Conservation (phyloP, 2,888 invertebrate genomes). For the Alviniconcha strummeri region DNA sequence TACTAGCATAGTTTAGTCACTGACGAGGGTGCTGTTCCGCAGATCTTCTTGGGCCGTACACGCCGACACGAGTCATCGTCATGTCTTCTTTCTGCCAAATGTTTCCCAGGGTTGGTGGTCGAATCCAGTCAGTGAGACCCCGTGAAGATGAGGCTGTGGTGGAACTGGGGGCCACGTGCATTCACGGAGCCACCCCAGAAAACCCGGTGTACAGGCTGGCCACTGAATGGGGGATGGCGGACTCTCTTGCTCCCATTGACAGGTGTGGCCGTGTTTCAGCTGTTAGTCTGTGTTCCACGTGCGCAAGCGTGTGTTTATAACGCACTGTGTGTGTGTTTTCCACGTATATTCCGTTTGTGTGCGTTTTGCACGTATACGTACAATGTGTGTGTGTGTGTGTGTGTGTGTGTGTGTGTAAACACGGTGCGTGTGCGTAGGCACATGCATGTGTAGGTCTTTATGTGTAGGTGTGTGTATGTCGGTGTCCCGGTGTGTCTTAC, state of each 20-base stretch:
- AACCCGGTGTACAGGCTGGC: constrained; percentile 27
- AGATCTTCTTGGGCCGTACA: too few relatives aligned
- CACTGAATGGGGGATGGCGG: constrained; percentile 23
- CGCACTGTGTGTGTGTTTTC: too few relatives aligned
- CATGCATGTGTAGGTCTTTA: background rate
- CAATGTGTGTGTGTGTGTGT: too few relatives aligned
- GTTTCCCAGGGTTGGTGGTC: constrained; percentile 10
- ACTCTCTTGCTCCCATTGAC: background rate
- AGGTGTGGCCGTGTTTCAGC: background rate
- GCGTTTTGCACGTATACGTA: too few relatives aligned
- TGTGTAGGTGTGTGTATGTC: constrained; percentile 18
- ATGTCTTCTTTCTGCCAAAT: constrained; percentile 1
- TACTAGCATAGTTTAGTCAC: too few relatives aligned
- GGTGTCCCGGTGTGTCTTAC: background rate
- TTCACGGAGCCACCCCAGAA: constrained; percentile 25
- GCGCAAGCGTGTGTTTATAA: too few relatives aligned
- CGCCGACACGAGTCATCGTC: background rate
- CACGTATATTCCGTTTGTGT: too few relatives aligned
- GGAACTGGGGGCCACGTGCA: constrained; percentile 32
- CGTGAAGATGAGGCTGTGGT: constrained; percentile 18
- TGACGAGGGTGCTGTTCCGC: too few relatives aligned
- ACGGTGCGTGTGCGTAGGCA: background rate
- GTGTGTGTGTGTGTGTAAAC: too few relatives aligned
- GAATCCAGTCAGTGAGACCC: constrained; percentile 25
- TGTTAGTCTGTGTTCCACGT: background rate